These are phyloP conservation scores for Nycticorax nycticorax DNA, from an alignment of 2,113 vertebrate species.

Conservation along the genomic window DNA sequence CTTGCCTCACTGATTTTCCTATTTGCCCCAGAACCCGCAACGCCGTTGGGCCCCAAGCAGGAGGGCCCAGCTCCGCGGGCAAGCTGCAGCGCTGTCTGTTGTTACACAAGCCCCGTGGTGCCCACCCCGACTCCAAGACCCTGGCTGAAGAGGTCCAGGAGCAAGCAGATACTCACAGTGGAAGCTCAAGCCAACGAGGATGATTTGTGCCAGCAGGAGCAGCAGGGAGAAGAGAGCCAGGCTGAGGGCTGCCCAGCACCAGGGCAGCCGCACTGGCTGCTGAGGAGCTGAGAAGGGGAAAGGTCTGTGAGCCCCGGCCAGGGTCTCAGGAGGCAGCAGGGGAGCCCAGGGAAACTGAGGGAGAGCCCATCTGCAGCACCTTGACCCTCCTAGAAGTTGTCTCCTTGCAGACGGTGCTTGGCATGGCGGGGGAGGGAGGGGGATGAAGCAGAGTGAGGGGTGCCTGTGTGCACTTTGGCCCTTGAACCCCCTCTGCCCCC, in stretches of 20 bases:
- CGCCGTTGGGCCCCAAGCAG: accelerated
- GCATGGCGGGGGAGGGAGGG: accelerated
- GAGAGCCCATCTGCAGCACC: accelerated
- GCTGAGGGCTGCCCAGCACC: background rate
- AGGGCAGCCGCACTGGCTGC: background rate
- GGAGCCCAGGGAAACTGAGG: background rate
- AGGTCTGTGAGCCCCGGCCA: background rate
- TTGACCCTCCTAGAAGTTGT: background rate
- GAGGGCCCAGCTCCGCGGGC: accelerated
- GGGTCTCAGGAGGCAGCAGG: background rate
- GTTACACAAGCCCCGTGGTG: accelerated
- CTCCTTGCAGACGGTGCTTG: accelerated
- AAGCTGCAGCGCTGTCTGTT: background rate
- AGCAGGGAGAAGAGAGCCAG: background rate
- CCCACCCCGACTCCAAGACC: background rate
- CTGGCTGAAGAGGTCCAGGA: accelerated
- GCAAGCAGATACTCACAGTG: conserved; percentile 4
- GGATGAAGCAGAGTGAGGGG: background rate
- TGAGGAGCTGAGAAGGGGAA: conserved; percentile 2
- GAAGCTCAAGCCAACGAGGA: background rate
- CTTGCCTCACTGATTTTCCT: background rate
- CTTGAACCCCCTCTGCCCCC: background rate
- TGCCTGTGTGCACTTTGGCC: background rate
- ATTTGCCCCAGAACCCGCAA: background rate
- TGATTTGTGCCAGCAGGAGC: conserved; percentile 24